A percentile compares a stretch with the other conserved stretches of the same genome.
phyloP scores from a whole-genome alignment of 1,140 invertebrate species.

The Bombus confusus region DNA sequence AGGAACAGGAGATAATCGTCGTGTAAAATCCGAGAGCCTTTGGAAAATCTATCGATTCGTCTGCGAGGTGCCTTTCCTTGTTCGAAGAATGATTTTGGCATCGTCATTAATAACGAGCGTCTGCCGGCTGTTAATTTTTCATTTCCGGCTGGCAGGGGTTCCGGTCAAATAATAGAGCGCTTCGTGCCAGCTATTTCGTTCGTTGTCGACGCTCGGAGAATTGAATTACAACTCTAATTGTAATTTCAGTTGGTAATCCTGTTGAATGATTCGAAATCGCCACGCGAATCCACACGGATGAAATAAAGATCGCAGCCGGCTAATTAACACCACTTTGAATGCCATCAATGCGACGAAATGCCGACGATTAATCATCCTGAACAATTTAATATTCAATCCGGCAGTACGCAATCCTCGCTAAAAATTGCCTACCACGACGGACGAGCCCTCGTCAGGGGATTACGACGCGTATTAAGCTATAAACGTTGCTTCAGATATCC shows the following conservation, averaged over 20 bases:
- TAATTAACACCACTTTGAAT: constrained; percentile 22
- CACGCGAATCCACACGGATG: neutral
- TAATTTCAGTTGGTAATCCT: constrained; percentile 35
- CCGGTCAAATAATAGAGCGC: constrained; percentile 22
- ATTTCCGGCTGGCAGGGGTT: constrained; percentile 1
- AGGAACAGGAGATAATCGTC: neutral
- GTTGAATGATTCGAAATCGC: neutral
- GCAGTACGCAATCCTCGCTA: neutral
- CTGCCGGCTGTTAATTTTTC: constrained; percentile 34
- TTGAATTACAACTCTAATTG: constrained; percentile 40
- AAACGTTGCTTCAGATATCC: neutral
- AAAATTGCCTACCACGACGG: neutral
- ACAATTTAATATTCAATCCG: constrained; percentile 8
- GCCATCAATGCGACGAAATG: neutral
- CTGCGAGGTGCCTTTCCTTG: neutral
- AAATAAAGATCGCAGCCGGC: constrained; percentile 28
- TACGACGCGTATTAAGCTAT: neutral
- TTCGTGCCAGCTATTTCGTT: constrained; percentile 6
- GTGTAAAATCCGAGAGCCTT: neutral
- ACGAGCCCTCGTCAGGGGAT: neutral
- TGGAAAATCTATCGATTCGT: neutral
- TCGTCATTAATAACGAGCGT: neutral
- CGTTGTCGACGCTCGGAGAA: neutral
- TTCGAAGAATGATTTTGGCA: neutral
- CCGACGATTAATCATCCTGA: neutral